Conservation (phyloP, 92 coral and sea anemone species). For the Metridium senile region DNA sequence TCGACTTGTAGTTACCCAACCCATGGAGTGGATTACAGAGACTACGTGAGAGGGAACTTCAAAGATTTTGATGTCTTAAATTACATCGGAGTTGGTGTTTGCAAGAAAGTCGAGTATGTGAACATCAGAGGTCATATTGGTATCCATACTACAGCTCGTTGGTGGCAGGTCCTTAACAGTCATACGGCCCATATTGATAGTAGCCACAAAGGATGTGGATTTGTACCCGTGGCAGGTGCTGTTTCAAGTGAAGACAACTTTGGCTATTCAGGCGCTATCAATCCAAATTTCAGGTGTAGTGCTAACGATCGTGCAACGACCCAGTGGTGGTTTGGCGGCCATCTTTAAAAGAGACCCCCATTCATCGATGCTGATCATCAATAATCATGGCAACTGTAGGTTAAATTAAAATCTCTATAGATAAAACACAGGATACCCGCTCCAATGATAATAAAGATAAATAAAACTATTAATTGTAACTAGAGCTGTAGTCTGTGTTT, state of each 20-base stretch:
- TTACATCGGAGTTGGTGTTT: slow-evolving; percentile 24
- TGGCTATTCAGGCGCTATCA: slow-evolving; percentile 39
- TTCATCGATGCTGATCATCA: background rate
- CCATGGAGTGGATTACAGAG: slow-evolving; percentile 67
- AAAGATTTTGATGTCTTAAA: slow-evolving; percentile 49
- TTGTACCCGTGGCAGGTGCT: slow-evolving; percentile 47
- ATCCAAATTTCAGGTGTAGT: slow-evolving; percentile 75
- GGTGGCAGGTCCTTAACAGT: slow-evolving; percentile 58
- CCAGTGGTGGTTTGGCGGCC: slow-evolving; percentile 83
- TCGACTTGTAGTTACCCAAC: slow-evolving; percentile 74
- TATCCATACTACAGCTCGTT: slow-evolving; percentile 34
- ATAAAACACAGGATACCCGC: too few relatives aligned
- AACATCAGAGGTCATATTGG: slow-evolving; percentile 63
- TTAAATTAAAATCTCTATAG: too few relatives aligned
- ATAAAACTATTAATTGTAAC: too few relatives aligned
- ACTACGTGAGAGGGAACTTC: slow-evolving; percentile 69
- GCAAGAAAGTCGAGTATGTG: slow-evolving; percentile 60
- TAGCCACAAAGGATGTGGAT: slow-evolving; percentile 40
- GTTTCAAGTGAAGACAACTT: slow-evolving; percentile 68
- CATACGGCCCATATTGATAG: slow-evolving; percentile 47
- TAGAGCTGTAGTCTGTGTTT: too few relatives aligned
- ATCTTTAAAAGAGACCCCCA: slow-evolving; percentile 21
- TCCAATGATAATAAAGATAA: too few relatives aligned
- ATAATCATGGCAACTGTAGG: background rate
- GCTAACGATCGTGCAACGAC: slow-evolving; percentile 57